phyloP scores from a whole-genome alignment of 2,113 vertebrate genomes.

The Oreochromis aureus region DNA sequence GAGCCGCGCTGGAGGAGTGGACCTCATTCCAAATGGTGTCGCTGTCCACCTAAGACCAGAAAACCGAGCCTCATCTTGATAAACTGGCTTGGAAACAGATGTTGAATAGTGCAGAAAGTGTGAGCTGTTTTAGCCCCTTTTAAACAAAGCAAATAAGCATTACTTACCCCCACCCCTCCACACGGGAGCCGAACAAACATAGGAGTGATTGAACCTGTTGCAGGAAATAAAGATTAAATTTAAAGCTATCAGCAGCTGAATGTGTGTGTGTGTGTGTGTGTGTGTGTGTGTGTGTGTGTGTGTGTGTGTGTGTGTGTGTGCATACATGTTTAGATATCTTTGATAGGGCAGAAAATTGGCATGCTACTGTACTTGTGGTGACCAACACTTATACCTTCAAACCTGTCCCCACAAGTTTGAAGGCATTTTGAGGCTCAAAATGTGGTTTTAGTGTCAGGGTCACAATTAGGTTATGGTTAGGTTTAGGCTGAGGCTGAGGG shows the following conservation, averaged over 20 bases:
- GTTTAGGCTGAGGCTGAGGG: accelerated
- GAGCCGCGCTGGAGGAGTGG: constrained; percentile 90
- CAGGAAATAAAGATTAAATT: neutral
- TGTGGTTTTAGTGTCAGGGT: neutral
- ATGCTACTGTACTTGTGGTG: neutral
- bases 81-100: neutral
- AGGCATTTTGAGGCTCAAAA: neutral
- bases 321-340: neutral
- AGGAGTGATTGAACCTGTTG: constrained; percentile 87
- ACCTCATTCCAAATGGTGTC: constrained; percentile 99
- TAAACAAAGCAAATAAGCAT: neutral
- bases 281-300: neutral
- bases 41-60: constrained; percentile 84
- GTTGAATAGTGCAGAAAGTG: accelerated
- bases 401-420: neutral
- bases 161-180: constrained; percentile 91
- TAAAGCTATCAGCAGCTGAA: neutral
- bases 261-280: neutral
- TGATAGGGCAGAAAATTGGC: neutral
- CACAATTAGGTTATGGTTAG: neutral
- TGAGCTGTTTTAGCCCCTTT: neutral
- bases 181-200: constrained; percentile 96
- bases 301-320: neutral
- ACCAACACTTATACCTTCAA: neutral
- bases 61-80: accelerated